Conservation (phyloP, 2,797 vertebrate genomes). For the Enteromius argenteus region DNA sequence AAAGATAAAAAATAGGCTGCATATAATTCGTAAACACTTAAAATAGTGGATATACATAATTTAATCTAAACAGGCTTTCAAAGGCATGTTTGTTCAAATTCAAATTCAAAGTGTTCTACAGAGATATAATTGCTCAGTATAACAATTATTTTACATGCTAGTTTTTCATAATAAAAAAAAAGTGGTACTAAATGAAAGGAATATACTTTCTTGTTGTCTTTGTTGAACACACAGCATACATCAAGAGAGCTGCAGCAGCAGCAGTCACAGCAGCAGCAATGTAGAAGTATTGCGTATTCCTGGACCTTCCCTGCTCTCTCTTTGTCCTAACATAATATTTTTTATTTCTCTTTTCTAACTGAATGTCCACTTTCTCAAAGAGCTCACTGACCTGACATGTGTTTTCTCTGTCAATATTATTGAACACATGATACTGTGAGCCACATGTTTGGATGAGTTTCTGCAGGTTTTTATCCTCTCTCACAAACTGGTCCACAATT, state of each 20-base stretch:
- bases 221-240: background rate
- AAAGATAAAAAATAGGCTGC: background rate
- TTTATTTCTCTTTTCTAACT: background rate
- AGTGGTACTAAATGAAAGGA: background rate
- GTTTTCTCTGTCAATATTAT: constrained; percentile 17
- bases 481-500: constrained; percentile 20
- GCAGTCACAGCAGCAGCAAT: background rate
- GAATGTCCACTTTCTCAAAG: constrained; percentile 17
- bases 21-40: background rate
- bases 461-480: constrained; percentile 16
- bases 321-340: constrained; percentile 4
- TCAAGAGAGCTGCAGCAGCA: background rate
- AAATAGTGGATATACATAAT: background rate
- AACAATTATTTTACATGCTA: background rate
- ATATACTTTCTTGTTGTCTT: background rate
- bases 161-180: background rate
- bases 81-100: background rate
- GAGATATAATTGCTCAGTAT: no score
- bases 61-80: background rate
- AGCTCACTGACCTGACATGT: constrained; percentile 13
- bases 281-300: background rate
- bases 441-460: background rate
- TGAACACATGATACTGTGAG: constrained; percentile 10
- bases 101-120: background rate
- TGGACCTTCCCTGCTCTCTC: background rate